phyloP scores from a whole-genome alignment of 2,113 vertebrate species.

The Syrmaticus mikado region DNA sequence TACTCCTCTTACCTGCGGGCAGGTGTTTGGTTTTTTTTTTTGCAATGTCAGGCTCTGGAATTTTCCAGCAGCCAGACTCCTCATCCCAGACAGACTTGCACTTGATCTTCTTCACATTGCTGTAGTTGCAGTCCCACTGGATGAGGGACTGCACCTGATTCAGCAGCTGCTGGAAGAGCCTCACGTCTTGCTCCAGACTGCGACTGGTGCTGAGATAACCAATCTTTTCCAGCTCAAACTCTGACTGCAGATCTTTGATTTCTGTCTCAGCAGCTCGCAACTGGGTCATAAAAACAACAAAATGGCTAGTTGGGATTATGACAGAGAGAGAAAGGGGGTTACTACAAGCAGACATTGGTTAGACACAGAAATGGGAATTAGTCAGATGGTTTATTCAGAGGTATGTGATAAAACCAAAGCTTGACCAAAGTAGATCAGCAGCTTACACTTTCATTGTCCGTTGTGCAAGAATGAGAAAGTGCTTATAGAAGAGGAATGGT shows the following conservation, averaged over 20 bases:
- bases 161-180: conserved; percentile 85
- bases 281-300: conserved; percentile 58
- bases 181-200: conserved; percentile 82
- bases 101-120: conserved; percentile 85
- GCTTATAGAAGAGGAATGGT: background rate
- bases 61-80: conserved; percentile 84
- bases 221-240: conserved; percentile 88
- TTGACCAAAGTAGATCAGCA: background rate
- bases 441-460: background rate
- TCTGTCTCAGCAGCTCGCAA: conserved; percentile 85
- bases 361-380: background rate
- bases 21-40: conserved; percentile 78
- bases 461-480: background rate
- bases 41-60: conserved; percentile 83
- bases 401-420: background rate
- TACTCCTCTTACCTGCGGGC: conserved; percentile 79
- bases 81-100: conserved; percentile 86
- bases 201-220: conserved; percentile 87
- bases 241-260: conserved; percentile 87
- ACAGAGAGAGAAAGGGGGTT: background rate
- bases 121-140: conserved; percentile 88
- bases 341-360: background rate
- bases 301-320: accelerated
- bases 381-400: background rate
- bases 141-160: conserved; percentile 84